Base-by-base conservation (phyloP, 2,888 invertebrate species). In the Gibbula magus region DNA sequence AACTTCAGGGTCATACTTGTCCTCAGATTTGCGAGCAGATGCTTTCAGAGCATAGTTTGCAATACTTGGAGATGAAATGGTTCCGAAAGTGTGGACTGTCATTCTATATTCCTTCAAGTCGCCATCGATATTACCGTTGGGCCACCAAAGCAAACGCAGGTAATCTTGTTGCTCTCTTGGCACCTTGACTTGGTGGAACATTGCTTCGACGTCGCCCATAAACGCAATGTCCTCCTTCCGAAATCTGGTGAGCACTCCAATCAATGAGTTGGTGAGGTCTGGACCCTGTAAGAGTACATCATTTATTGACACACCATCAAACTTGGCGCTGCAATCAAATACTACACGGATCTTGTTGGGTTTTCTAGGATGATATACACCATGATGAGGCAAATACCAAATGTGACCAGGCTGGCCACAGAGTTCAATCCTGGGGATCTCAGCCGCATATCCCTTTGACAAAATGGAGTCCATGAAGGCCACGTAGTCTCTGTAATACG, bases 321-420 rank as follows among this genome's bases (percentile, higher is more conserved):
- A 54, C 51, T 79, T 79, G 16, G 61, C 75, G n/a, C 56, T 61
- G 25, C 66, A 67, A 53, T 80, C 80, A 75, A 80, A 77, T 20
- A 80, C 77, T 2, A 67, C 45, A 22, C 79, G 22, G 13, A 53
- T 29, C 16, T 76, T 10, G n/a, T 67, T 77, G 29, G 77, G 76
- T 66, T 82, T 82, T 32, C 74, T 74, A 54, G 78, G 79, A 32
- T 81, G 80, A 51, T 66, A 80, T 22, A 80, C 81, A 20, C 81
- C 80, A 45, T 66, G 66, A n/a, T 66, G 76, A 22, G 79, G 79
- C 20, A 79, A 35, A 39, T 79, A 79, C 83, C 75, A 83, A 7
- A 35, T 35, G 7, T 35, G 35, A 35, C 35, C 35, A 35, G 35
- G 35, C 35, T 35, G 51, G 7, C 35, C 35, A 35, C 3, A 35